phyloP scores from a whole-genome alignment of 2,113 vertebrate species.

The Cyphomyrus discorhynchus region DNA sequence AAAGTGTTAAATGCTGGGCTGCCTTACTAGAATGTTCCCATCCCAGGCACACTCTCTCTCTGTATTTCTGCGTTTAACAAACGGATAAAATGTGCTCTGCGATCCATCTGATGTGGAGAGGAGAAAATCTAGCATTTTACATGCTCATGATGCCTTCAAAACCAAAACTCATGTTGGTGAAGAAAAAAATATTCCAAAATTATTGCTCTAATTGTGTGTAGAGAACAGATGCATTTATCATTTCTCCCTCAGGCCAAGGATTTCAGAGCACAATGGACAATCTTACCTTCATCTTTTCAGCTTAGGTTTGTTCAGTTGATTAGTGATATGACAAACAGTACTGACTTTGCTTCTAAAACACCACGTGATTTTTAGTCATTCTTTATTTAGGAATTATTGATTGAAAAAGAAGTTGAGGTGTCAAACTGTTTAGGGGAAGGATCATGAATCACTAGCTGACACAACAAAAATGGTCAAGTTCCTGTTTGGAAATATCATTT shows the following conservation, averaged over 20 bases:
- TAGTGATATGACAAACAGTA: not conserved
- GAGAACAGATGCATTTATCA: not conserved
- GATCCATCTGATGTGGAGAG: not conserved
- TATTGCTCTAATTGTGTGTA: not conserved
- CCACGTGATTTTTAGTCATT: not conserved
- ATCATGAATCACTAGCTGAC: not conserved
- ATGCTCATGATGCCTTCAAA: not conserved
- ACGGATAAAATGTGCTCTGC: not conserved
- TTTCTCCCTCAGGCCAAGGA: not conserved
- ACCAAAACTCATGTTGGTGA: not conserved
- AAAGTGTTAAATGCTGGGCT: not conserved
- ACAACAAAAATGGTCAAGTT: not conserved
- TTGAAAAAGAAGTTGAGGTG: not conserved
- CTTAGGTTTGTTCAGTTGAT: not conserved
- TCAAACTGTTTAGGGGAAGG: not conserved
- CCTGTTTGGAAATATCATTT: not conserved
- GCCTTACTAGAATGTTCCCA: not conserved
- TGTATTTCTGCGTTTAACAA: not conserved
- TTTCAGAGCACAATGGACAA: not conserved
- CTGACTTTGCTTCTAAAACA: not conserved
- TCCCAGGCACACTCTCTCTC: not conserved
- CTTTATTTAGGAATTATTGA: not conserved
- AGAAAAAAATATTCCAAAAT: not conserved
- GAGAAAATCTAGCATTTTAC: not conserved
- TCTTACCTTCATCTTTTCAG: not conserved